phyloP scores from a whole-genome alignment of 2,797 vertebrate genomes.

The Bradypodion pumilum region DNA sequence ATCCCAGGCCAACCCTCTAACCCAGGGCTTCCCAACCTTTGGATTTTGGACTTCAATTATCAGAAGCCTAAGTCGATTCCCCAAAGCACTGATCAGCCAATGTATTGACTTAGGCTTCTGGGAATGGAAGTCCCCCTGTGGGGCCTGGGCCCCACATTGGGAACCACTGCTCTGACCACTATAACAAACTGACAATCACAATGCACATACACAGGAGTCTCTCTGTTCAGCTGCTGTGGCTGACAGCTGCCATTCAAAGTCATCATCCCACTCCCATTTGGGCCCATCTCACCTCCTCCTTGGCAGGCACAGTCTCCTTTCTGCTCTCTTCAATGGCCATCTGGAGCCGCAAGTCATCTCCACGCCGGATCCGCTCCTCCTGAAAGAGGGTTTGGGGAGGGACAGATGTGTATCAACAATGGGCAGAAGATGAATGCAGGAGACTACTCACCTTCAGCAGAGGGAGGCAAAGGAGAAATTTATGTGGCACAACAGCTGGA shows the following conservation, averaged over 20 bases:
- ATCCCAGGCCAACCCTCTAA: neutral
- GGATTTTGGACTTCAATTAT: no score
- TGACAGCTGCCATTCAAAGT: no score
- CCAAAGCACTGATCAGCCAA: no score
- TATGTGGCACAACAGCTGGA: neutral
- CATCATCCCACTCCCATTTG: neutral
- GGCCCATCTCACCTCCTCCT: constrained; percentile 83
- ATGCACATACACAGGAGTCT: no score
- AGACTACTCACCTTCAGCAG: constrained; percentile 21
- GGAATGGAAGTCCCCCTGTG: no score
- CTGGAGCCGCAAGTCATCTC: constrained; percentile 91
- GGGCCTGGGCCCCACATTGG: no score
- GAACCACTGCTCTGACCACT: neutral
- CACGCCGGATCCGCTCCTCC: constrained; percentile 90
- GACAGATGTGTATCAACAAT: neutral
- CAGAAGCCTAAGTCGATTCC: no score
- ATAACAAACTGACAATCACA: neutral
- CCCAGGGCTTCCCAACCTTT: no score
- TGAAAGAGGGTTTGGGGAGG: constrained; percentile 51
- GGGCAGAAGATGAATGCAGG: neutral
- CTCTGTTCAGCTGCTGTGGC: neutral
- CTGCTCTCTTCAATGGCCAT: constrained; percentile 95
- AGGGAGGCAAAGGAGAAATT: neutral
- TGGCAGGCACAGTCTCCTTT: constrained; percentile 80
- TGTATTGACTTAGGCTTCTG: no score